Evolutionary conservation across 2,888 invertebrate species (phyloP).

Genomic region (Branchipolynoe longqiensis): DNA sequence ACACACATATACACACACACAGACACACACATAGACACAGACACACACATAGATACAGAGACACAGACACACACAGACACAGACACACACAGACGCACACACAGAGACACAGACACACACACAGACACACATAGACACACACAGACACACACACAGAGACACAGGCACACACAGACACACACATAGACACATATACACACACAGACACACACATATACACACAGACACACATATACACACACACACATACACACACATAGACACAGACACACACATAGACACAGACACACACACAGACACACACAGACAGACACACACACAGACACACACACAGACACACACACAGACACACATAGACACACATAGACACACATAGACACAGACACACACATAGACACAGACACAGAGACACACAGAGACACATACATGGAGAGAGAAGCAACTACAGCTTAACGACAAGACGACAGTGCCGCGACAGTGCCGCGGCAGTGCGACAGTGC

Average conservation of each 20-base stretch:
- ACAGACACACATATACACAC: slow-evolving; percentile 38
- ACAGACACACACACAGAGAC: slow-evolving; percentile 58
- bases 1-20: background rate
- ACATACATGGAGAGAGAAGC: no score
- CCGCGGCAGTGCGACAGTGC: no score
- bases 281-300: slow-evolving; percentile 50
- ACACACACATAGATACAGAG: background rate
- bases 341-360: no score
- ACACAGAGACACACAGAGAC: no score
- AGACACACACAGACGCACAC: slow-evolving; percentile 1
- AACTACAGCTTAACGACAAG: no score
- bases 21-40: background rate
- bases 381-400: no score
- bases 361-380: no score
- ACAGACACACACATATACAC: background rate
- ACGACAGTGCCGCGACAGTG: no score
- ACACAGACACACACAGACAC: background rate
- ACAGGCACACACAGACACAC: slow-evolving; percentile 55
- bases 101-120: background rate
- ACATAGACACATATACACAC: slow-evolving; percentile 54
- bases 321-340: background rate
- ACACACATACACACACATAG: slow-evolving; percentile 52
- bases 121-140: slow-evolving; percentile 41
- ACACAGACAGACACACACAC: background rate
- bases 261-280: slow-evolving; percentile 59